Base-by-base conservation (phyloP, 2,113 vertebrate genomes). In the Esox niger region DNA sequence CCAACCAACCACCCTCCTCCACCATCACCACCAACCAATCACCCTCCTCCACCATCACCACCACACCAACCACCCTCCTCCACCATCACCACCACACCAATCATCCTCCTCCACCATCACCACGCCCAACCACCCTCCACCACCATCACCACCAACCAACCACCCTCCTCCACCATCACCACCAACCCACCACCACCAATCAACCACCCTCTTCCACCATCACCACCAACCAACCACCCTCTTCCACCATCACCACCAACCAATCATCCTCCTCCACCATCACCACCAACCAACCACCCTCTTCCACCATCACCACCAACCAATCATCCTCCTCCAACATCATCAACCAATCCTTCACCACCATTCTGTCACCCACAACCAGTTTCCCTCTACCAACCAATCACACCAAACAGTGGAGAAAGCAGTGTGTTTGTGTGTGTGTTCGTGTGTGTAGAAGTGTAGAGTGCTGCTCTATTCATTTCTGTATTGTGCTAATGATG, bases 401-500 rank as follows among this genome's bases (percentile, higher is more conserved):
- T 70, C 49, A 68, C n/a, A 68, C 23, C 11, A 31, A 43, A 15
- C 21, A 27, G 23, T 47, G 68, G 21, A 3, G 46, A 66, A 9
- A 46, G 4, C n/a, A 30, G n/a, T 32, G 20, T 75, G 13, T 73
- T 30, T 55, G 21, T 27, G 31, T 58, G 23, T 35, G 60, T 27
- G 35, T 47, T 21, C 15, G 23, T 25, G 47, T 49, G 4, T 21
- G n/a, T 15, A 20, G 46, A 6, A n/a, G 13, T 23, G n/a, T 9
- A 52, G 11, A 21, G 47, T 52, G 15, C 47, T 32, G 30, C 10
- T 21, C n/a, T 43, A 26, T 21, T 47, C 21, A 62, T n/a, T 38
- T 21, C 46, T 52, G 10, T 55, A 17, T 52, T 31, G 26, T 55
- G 23, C 30, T 55, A 23, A 4, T 33, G 47, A 67, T 83, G 17